Percentiles rank a stretch among this genome's conserved stretches.
Evolutionary conservation across 2,113 vertebrate species (phyloP).

Genomic region (Rhineura floridana): DNA sequence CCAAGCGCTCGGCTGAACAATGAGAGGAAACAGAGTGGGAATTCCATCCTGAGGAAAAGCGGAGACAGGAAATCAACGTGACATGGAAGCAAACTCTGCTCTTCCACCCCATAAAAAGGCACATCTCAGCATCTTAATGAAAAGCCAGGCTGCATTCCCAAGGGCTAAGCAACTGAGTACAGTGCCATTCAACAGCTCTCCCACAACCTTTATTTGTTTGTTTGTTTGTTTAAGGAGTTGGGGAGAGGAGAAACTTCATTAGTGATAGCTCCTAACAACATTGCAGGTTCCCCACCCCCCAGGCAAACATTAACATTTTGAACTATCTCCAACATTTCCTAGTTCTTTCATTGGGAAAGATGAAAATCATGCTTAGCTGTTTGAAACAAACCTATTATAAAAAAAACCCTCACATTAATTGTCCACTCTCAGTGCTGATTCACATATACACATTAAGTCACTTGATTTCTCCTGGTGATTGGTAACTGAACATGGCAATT

Average conservation of each 20-base stretch:
- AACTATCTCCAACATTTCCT: not conserved
- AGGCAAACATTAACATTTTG: not conserved
- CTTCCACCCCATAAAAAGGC: not conserved
- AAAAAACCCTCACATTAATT: not conserved
- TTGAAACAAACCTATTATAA: not conserved
- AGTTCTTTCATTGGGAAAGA: not conserved
- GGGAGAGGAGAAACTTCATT: not conserved
- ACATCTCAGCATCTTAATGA: not conserved
- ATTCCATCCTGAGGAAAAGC: slow-evolving; percentile 3
- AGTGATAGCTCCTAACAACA: not conserved
- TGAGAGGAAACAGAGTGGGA: slow-evolving; percentile 2
- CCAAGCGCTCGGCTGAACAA: slow-evolving; percentile 12
- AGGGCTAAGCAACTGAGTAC: not conserved
- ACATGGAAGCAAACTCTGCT: not conserved
- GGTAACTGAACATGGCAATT: not conserved
- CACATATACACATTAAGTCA: not conserved
- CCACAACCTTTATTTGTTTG: not conserved
- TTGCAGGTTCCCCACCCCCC: too few relatives aligned
- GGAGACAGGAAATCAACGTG: slow-evolving; percentile 5
- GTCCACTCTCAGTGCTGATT: not conserved
- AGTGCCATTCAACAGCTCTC: not conserved
- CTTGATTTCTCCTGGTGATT: not conserved
- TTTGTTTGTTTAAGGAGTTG: too few relatives aligned
- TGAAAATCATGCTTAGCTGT: not conserved
- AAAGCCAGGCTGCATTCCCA: not conserved